Percentiles rank a stretch among this genome's conserved stretches.
Conservation (phyloP, 2,113 vertebrate species). For the Eidolon helvum region DNA sequence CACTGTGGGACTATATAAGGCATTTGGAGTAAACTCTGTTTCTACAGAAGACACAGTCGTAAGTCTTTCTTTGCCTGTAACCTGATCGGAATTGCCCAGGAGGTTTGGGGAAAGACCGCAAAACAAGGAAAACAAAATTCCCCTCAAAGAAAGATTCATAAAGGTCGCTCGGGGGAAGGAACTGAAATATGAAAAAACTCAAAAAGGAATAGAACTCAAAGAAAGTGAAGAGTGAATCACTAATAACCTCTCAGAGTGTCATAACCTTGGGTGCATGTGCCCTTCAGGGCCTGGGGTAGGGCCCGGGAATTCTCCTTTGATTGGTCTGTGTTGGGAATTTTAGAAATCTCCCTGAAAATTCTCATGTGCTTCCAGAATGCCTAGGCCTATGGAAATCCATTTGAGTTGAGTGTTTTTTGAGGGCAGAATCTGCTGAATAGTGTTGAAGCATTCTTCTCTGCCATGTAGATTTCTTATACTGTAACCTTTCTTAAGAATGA, state of each 20-base stretch:
- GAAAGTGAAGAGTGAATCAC: neutral
- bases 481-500: neutral
- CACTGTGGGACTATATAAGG: neutral
- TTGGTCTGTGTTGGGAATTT: neutral
- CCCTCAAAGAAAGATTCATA: neutral
- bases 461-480: neutral
- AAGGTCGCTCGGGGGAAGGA: neutral
- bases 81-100: neutral
- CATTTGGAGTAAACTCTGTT: neutral
- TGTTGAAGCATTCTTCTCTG: neutral
- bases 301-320: no score
- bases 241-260: neutral
- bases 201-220: neutral
- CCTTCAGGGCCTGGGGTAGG: no score
- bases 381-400: neutral
- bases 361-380: neutral
- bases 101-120: neutral
- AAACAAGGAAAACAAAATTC: neutral
- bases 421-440: neutral
- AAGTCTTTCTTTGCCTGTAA: neutral
- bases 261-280: neutral
- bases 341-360: neutral
- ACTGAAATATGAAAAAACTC: neutral
- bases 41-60: neutral
- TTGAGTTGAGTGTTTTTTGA: fast-evolving